phyloP scores from a whole-genome alignment of 1,140 invertebrate species.

The Calephelis nemesis region DNA sequence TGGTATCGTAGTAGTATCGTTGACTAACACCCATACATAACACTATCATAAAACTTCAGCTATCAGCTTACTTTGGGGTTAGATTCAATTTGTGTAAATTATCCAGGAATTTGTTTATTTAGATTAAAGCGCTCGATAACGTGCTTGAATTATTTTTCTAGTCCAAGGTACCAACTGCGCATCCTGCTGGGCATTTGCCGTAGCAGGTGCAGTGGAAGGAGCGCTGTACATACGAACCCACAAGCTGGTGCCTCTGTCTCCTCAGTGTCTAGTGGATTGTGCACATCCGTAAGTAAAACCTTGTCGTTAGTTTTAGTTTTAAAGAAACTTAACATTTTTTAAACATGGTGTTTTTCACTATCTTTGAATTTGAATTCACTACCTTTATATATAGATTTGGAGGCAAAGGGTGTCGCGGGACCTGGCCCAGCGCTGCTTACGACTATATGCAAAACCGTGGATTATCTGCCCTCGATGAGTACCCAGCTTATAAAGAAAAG shows the following conservation, averaged over 20 bases:
- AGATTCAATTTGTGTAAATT: no score
- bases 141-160: slow-evolving; percentile 34
- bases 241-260: slow-evolving; percentile 46
- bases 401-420: slow-evolving; percentile 45
- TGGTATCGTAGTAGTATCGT: no score
- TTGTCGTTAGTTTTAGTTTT: no score
- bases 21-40: no score
- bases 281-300: slow-evolving; percentile 39
- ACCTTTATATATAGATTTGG: slow-evolving; percentile 34
- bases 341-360: no score
- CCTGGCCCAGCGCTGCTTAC: slow-evolving; percentile 56
- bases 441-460: slow-evolving; percentile 49
- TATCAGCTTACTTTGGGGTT: no score
- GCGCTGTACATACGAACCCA: slow-evolving; percentile 69
- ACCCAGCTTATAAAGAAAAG: slow-evolving; percentile 48
- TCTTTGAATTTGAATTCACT: no score
- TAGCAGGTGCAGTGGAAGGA: slow-evolving; percentile 86
- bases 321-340: no score
- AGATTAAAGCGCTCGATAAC: no score
- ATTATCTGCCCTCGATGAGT: slow-evolving; percentile 47
- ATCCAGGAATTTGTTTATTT: no score
- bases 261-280: slow-evolving; percentile 58
- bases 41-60: no score
- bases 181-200: slow-evolving; percentile 81
- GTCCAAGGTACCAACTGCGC: slow-evolving; percentile 45